phyloP scores from a whole-genome alignment of 2,888 invertebrate species.

The Drosophila hawaiiensis region DNA sequence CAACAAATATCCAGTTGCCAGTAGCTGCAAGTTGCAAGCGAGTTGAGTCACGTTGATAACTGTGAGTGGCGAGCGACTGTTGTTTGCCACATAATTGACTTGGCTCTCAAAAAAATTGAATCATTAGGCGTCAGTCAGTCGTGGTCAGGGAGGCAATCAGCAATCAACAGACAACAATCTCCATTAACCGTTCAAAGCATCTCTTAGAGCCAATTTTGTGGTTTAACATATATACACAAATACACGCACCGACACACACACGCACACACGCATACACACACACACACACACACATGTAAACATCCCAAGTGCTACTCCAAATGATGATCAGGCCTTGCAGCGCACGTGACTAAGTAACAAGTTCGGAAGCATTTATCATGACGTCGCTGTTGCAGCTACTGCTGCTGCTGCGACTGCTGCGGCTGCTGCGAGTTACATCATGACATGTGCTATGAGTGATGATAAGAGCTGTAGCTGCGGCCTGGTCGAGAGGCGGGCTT shows the following conservation, averaged over 20 bases:
- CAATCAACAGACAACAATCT: conserved; percentile 31
- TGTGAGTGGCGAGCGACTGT: conserved; percentile 48
- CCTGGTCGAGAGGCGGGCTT: background rate
- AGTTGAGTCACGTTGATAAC: conserved; percentile 64
- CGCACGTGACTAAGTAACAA: conserved; percentile 62
- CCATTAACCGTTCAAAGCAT: conserved; percentile 62
- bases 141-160: conserved; percentile 58
- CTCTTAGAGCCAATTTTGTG: conserved; percentile 49
- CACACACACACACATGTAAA: background rate
- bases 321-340: conserved; percentile 40
- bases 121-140: conserved; percentile 62
- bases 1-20: conserved; percentile 20
- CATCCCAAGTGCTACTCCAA: conserved; percentile 24
- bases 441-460: conserved; percentile 47
- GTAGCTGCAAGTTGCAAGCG: conserved; percentile 22
- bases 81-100: conserved; percentile 60
- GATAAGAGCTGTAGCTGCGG: conserved; percentile 23
- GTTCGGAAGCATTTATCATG: conserved; percentile 64
- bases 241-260: background rate
- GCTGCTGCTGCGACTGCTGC: background rate
- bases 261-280: background rate
- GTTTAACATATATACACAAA: conserved; percentile 19
- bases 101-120: conserved; percentile 67
- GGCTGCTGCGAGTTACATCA: background rate
- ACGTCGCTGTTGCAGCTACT: conserved; percentile 26